Evolutionary conservation across 2,888 invertebrate genomes (phyloP).

Genomic region (Venustoraphidia nigricollis): DNA sequence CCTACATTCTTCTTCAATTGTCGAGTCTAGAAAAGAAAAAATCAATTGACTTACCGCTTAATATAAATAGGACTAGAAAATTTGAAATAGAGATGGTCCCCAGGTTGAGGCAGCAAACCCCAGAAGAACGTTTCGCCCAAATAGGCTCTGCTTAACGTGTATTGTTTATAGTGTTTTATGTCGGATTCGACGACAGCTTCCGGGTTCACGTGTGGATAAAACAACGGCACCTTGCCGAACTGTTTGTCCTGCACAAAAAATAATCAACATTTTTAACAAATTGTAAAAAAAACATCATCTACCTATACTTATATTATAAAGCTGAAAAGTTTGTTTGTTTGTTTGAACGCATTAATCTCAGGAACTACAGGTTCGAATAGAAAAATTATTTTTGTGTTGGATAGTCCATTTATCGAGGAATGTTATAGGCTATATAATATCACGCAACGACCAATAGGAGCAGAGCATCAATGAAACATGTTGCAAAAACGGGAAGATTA

Average conservation of each 20-base stretch:
- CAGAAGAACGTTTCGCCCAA: conserved; percentile 80
- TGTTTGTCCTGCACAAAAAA: conserved; percentile 55
- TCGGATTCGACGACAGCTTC: conserved; percentile 51
- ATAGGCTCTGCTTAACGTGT: conserved; percentile 67
- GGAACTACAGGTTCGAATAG: no score
- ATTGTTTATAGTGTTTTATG: conserved; percentile 66
- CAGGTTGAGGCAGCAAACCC: conserved; percentile 73
- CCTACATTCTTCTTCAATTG: no score
- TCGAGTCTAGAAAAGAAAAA: background rate
- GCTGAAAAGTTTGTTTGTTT: no score
- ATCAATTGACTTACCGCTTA: conserved; percentile 37
- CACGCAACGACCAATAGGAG: no score
- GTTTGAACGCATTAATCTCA: no score
- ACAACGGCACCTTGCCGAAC: conserved; percentile 69
- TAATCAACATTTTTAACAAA: background rate
- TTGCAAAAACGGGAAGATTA: no score
- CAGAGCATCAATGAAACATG: no score
- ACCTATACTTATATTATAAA: no score
- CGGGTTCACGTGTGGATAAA: conserved; percentile 66
- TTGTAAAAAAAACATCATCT: no score
- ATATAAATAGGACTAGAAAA: conserved; percentile 57
- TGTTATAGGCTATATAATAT: no score
- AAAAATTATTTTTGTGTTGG: no score
- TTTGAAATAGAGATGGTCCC: conserved; percentile 65
- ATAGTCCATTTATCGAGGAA: no score